phyloP scores from a whole-genome alignment of 1,140 invertebrate species.

The Schlechtendalia chinensis region DNA sequence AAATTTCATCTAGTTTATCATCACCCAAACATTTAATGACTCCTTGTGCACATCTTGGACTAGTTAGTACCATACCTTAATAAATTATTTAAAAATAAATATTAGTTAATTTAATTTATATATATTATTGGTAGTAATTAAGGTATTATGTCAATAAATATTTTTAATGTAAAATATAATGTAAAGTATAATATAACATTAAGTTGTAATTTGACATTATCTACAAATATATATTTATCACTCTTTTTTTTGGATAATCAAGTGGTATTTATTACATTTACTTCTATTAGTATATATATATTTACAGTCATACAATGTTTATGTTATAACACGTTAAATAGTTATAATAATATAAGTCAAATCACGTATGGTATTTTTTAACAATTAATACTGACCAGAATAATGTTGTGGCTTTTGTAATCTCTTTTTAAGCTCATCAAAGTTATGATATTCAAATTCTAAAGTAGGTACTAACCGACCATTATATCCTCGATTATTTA shows the following conservation, averaged over 20 bases:
- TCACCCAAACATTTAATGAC: neutral
- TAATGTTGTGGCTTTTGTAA: conserved; percentile 22
- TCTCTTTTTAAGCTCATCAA: conserved; percentile 1
- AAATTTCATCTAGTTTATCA: conserved; percentile 21
- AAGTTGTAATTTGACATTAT: too few species aligned
- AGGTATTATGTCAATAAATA: too few species aligned
- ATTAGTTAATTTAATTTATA: neutral
- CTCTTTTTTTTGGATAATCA: too few species aligned
- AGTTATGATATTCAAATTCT: conserved; percentile 41
- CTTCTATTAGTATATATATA: too few species aligned
- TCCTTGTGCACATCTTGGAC: conserved; percentile 40
- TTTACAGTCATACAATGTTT: too few species aligned
- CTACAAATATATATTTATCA: too few species aligned
- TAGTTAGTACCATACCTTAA: conserved; percentile 35
- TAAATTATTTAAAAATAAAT: neutral
- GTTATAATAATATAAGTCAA: too few species aligned
- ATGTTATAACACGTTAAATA: too few species aligned
- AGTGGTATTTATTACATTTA: too few species aligned
- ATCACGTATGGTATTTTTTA: neutral
- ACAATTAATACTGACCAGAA: conserved; percentile 15
- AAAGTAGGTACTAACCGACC: conserved; percentile 11
- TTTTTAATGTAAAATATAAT: too few species aligned
- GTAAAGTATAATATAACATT: too few species aligned
- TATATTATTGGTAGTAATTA: too few species aligned
- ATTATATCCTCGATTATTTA: conserved; percentile 4